Conservation (phyloP, 1,140 invertebrate species). For the Drosophila nigromelanica region DNA sequence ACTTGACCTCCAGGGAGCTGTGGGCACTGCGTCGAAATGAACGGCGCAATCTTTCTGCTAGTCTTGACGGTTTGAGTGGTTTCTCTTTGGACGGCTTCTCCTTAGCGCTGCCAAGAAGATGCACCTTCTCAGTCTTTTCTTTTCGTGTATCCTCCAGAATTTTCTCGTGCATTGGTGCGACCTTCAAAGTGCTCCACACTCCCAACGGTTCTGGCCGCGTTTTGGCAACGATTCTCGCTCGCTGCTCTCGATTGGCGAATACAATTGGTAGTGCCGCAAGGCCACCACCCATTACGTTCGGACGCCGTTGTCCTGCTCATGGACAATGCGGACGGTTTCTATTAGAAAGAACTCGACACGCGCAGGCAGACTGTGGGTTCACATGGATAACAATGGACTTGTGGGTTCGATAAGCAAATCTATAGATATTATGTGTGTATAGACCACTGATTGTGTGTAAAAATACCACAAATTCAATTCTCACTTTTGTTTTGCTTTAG, state of each 20-base stretch:
- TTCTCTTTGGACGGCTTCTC: conserved; percentile 63
- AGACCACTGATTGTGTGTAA: background rate
- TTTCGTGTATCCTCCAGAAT: conserved; percentile 68
- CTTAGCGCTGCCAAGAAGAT: conserved; percentile 63
- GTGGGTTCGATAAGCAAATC: too few relatives aligned
- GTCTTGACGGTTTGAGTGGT: conserved; percentile 68
- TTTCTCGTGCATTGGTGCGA: conserved; percentile 77
- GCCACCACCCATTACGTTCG: conserved; percentile 80
- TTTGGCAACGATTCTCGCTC: conserved; percentile 20
- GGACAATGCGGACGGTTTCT: background rate
- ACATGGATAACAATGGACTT: conserved; percentile 8
- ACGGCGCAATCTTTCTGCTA: conserved; percentile 70
- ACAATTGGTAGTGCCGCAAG: conserved; percentile 73
- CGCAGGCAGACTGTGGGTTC: background rate
- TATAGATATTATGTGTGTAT: background rate
- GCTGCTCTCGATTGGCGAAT: conserved; percentile 56
- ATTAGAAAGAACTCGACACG: background rate
- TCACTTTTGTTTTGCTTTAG: conserved; percentile 4
- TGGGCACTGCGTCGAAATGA: conserved; percentile 76
- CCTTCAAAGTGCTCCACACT: conserved; percentile 13
- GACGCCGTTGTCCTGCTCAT: conserved; percentile 24
- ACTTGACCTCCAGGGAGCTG: conserved; percentile 71
- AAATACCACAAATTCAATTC: background rate
- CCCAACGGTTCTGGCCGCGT: conserved; percentile 9
- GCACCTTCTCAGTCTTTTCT: conserved; percentile 72